phyloP scores from a whole-genome alignment of 2,113 vertebrate genomes.

The Hyperopisus bebe region DNA sequence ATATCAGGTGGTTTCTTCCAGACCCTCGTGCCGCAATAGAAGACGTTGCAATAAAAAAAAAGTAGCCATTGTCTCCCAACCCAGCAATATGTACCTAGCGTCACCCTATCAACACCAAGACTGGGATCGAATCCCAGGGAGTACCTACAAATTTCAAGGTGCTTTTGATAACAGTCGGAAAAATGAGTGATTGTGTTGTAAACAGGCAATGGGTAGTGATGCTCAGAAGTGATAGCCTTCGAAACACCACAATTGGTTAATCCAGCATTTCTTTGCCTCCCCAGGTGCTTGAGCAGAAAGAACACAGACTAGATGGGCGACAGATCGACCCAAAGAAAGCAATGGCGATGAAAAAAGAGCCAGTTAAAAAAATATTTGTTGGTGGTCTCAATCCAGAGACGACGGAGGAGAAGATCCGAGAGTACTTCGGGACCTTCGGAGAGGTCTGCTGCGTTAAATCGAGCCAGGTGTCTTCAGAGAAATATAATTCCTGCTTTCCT shows the following conservation, averaged over 20 bases:
- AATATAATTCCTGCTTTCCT: background rate
- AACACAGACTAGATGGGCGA: conserved; percentile 88
- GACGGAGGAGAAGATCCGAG: conserved; percentile 89
- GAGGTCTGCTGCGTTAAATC: conserved; percentile 63
- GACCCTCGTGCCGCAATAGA: background rate
- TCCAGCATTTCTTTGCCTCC: background rate
- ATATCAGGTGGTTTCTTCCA: background rate
- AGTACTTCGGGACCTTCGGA: conserved; percentile 91
- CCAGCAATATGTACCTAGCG: background rate
- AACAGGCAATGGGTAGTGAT: background rate
- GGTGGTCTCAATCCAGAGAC: conserved; percentile 94
- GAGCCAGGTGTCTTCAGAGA: background rate
- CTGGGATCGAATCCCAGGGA: background rate
- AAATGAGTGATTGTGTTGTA: background rate
- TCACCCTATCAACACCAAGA: background rate
- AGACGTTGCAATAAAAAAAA: background rate
- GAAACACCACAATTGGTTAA: background rate
- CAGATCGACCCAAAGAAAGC: conserved; percentile 97
- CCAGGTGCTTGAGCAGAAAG: conserved; percentile 93
- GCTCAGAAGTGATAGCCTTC: background rate
- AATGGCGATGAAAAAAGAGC: conserved; percentile 98
- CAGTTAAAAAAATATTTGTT: conserved; percentile 96
- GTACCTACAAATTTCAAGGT: background rate
- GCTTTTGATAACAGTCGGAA: background rate
- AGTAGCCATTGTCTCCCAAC: background rate